phyloP scores from a whole-genome alignment of 2,113 vertebrate genomes.

The Halichoeres trimaculatus region DNA sequence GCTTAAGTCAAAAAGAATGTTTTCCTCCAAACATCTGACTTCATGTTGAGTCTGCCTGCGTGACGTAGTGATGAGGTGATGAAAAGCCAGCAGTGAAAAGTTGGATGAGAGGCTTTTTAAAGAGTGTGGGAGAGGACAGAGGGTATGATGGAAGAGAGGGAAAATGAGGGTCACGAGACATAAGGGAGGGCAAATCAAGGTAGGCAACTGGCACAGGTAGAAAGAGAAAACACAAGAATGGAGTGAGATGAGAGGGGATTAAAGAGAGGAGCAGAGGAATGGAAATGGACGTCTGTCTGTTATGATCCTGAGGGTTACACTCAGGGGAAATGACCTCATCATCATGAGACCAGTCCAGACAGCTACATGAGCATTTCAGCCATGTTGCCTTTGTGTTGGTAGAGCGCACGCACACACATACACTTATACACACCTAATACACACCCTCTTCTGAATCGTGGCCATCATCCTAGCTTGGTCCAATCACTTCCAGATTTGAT shows the following conservation, averaged over 20 bases:
- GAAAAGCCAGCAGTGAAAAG: background rate
- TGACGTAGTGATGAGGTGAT: background rate
- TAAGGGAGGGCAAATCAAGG: conserved; percentile 83
- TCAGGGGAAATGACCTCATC: conserved; percentile 92
- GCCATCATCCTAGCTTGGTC: conserved; percentile 87
- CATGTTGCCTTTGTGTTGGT: conserved; percentile 86
- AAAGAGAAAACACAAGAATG: conserved; percentile 34
- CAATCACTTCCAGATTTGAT: conserved; percentile 91
- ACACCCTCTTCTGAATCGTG: conserved; percentile 84
- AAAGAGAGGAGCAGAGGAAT: conserved; percentile 26
- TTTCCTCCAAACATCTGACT: conserved; percentile 11
- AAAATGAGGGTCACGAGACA: conserved; percentile 76
- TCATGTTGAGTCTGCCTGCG: conserved; percentile 11
- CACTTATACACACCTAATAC: conserved; percentile 9
- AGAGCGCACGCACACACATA: conserved; percentile 22
- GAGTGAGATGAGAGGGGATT: conserved; percentile 9
- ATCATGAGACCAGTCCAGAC: conserved; percentile 80
- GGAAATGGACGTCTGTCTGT: conserved; percentile 77
- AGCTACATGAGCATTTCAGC: conserved; percentile 72
- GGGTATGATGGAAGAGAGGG: background rate
- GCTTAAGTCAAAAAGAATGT: conserved; percentile 8
- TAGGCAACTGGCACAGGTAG: conserved; percentile 48
- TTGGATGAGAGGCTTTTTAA: background rate
- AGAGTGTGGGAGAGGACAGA: conserved; percentile 27
- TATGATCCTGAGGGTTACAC: conserved; percentile 87